These are phyloP conservation scores for Tinamus guttatus DNA, from an alignment of 2,113 vertebrate species.

Conservation along the genomic window DNA sequence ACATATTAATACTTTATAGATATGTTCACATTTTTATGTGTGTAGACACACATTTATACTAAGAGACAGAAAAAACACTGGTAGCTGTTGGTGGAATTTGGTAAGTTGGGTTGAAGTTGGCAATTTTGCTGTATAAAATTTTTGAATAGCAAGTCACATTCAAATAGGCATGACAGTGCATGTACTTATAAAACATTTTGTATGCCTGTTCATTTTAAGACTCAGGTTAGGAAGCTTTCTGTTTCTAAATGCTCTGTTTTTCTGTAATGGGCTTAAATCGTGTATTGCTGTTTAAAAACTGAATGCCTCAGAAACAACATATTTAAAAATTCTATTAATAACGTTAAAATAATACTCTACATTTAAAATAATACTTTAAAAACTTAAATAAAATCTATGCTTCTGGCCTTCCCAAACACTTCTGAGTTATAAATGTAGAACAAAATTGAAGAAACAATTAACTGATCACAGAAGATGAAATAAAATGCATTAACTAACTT, in stretches of 20 bases:
- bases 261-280: not conserved
- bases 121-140: not conserved
- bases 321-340: not conserved
- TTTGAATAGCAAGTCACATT: not conserved
- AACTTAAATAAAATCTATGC: rapidly evolving
- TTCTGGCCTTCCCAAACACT: not conserved
- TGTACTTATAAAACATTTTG: not conserved
- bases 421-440: not conserved
- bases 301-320: not conserved
- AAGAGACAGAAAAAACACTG: not conserved
- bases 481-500: not conserved
- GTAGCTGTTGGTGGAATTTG: not conserved
- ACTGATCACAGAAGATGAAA: not conserved
- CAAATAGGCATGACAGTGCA: not conserved
- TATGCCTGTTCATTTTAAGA: not conserved
- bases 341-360: not conserved
- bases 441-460: not conserved
- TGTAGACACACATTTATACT: not conserved
- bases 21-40: not conserved
- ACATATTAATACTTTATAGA: not conserved
- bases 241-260: not conserved
- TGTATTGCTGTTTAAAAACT: not conserved
- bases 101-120: not conserved
- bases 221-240: not conserved
- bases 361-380: not conserved